phyloP scores from a whole-genome alignment of 1,140 invertebrate species.

The Stegodyphus mimosarum region DNA sequence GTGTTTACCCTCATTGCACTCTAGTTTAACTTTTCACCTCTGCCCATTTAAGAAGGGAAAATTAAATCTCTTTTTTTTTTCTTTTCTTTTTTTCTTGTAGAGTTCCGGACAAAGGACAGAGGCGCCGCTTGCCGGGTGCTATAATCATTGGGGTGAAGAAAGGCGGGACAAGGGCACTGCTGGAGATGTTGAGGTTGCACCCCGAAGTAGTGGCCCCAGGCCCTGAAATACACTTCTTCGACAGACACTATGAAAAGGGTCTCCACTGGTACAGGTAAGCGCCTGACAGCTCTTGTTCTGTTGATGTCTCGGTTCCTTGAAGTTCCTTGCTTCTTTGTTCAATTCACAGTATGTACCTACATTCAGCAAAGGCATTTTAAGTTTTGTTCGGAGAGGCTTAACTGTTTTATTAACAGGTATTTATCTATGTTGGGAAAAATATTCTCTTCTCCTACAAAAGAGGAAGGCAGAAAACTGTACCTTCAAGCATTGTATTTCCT shows the following conservation, averaged over 20 bases:
- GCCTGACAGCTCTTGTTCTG: no score
- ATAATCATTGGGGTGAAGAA: conserved; percentile 93
- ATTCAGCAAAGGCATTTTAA: background rate
- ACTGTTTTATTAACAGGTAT: background rate
- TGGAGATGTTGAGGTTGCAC: conserved; percentile 91
- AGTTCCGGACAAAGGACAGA: conserved; percentile 12
- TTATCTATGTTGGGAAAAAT: background rate
- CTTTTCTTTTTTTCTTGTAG: no score
- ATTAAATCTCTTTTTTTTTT: no score
- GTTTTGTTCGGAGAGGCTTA: background rate
- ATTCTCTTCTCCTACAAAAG: background rate
- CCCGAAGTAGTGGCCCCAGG: conserved; percentile 86
- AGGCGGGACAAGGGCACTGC: conserved; percentile 85
- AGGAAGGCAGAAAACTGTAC: background rate
- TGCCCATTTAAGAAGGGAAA: no score
- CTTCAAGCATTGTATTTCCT: no score
- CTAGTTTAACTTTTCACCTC: no score
- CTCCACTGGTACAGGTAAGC: conserved; percentile 85
- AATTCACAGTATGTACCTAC: background rate
- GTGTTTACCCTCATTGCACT: no score
- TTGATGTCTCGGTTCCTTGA: no score
- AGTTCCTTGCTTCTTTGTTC: background rate
- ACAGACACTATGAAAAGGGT: conserved; percentile 79
- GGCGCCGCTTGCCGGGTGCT: conserved; percentile 80
- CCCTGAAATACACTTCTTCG: conserved; percentile 90